Percentiles rank a stretch among this genome's conserved stretches.
These are phyloP conservation scores for Gisinianus flammeolus DNA, from an alignment of 2,888 invertebrate genomes.

Conservation along the genomic window DNA sequence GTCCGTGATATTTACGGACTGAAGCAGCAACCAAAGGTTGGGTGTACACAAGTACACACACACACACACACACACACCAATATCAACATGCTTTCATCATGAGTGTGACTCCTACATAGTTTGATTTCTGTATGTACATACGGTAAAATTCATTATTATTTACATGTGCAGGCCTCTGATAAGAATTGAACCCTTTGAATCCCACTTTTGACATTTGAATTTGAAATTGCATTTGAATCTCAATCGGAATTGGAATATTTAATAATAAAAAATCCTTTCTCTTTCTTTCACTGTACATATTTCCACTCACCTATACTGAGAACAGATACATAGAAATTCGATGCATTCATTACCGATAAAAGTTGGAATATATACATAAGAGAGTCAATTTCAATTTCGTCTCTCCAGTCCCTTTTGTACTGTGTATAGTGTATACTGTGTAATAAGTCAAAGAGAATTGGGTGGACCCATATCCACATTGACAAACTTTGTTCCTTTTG, in stretches of 20 bases:
- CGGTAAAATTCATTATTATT: too few relatives aligned
- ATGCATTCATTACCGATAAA: neutral
- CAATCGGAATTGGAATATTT: neutral
- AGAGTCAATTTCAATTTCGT: neutral
- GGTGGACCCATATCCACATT: neutral
- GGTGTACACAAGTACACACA: too few relatives aligned
- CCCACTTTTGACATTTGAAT: neutral
- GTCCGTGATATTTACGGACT: too few relatives aligned
- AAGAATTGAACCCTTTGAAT: constrained; percentile 15
- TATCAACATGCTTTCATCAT: too few relatives aligned
- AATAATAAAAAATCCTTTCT: neutral
- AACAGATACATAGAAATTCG: neutral
- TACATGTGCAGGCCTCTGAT: too few relatives aligned
- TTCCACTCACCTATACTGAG: too few relatives aligned
- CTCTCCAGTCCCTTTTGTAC: neutral
- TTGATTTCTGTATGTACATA: too few relatives aligned
- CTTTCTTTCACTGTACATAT: neutral
- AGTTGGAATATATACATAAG: neutral
- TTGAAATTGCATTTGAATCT: neutral
- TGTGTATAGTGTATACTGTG: neutral
- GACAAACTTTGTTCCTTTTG: neutral
- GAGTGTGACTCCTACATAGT: too few relatives aligned
- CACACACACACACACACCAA: too few relatives aligned
- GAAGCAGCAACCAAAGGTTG: too few relatives aligned
- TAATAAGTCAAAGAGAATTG: neutral